Percentiles rank a stretch among this genome's conserved stretches.
Evolutionary conservation across 2,888 invertebrate genomes (phyloP).

Genomic region (Macrostomum cliftonense): DNA sequence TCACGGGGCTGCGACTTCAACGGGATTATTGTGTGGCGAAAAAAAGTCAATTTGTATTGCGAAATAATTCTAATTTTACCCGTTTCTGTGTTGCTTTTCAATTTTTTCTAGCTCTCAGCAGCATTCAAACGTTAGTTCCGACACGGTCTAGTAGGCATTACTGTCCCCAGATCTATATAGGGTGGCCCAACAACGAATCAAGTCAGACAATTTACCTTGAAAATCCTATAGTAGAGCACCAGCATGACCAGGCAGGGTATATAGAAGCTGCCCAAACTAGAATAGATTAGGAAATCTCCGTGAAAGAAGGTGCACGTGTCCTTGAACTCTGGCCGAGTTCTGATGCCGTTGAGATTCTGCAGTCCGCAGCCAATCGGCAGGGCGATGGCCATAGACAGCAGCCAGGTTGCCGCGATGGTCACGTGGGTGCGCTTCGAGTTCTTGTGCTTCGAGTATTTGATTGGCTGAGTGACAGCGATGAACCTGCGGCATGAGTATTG

Average conservation of each 20-base stretch:
- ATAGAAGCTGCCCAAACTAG: conserved; percentile 91
- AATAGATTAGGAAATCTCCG: conserved; percentile 89
- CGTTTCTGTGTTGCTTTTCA: too few species aligned
- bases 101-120: too few species aligned
- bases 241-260: conserved; percentile 97
- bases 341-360: conserved; percentile 31
- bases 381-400: conserved; percentile 79
- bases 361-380: conserved; percentile 85
- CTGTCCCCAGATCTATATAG: too few species aligned
- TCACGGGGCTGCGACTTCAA: too few species aligned
- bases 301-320: conserved; percentile 73
- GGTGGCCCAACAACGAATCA: too few species aligned
- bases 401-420: conserved; percentile 85
- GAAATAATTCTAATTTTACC: too few species aligned
- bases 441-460: conserved; percentile 94
- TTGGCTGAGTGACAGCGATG: conserved; percentile 93
- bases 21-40: too few species aligned
- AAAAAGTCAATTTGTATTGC: too few species aligned
- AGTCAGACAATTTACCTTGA: conserved; percentile 56
- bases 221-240: conserved; percentile 86
- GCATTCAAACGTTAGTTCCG: too few species aligned
- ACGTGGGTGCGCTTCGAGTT: conserved; percentile 68
- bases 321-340: conserved; percentile 12
- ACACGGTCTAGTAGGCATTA: too few species aligned
- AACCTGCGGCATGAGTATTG: conserved; percentile 51